Percentiles rank a stretch among this genome's conserved stretches.
Evolutionary conservation across 2,888 invertebrate species (phyloP).

Genomic region (Eristalis tenax): DNA sequence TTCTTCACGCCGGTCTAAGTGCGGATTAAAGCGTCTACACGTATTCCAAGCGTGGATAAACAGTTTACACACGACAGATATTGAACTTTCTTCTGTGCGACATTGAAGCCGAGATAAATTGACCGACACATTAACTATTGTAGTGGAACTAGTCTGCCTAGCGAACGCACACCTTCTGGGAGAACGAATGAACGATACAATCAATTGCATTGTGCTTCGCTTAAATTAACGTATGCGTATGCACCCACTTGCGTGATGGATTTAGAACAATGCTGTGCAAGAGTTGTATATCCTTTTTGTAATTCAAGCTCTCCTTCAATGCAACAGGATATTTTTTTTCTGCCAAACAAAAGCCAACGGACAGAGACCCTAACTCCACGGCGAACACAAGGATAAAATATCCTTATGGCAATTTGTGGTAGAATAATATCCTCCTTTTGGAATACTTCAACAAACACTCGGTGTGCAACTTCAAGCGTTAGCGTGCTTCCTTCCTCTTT

Average conservation of each 20-base stretch:
- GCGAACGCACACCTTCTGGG: too few species aligned
- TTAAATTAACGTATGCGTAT: too few species aligned
- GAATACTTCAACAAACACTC: constrained; percentile 53
- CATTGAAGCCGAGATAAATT: too few species aligned
- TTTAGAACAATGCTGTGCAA: neutral
- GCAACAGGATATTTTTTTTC: constrained; percentile 70
- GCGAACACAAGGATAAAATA: constrained; percentile 57
- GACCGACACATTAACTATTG: too few species aligned
- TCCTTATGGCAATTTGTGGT: constrained; percentile 71
- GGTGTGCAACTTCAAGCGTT: constrained; percentile 65
- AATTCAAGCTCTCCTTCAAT: constrained; percentile 29
- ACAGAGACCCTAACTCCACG: constrained; percentile 37
- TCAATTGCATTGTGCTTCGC: too few species aligned
- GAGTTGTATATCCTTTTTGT: constrained; percentile 16
- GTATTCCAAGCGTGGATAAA: too few species aligned
- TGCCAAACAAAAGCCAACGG: constrained; percentile 64
- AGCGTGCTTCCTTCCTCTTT: constrained; percentile 67
- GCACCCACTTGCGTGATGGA: neutral
- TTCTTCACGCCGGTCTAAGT: too few species aligned
- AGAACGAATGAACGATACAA: too few species aligned
- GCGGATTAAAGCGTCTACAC: too few species aligned
- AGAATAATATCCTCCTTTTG: constrained; percentile 59
- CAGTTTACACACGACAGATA: too few species aligned
- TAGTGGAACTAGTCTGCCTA: too few species aligned
- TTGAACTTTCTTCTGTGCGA: too few species aligned